Evolutionary conservation across 2,113 vertebrate genomes (phyloP), one percentile per base, ranked within the genome.

Genomic region (Calyptomena viridis): DNA sequence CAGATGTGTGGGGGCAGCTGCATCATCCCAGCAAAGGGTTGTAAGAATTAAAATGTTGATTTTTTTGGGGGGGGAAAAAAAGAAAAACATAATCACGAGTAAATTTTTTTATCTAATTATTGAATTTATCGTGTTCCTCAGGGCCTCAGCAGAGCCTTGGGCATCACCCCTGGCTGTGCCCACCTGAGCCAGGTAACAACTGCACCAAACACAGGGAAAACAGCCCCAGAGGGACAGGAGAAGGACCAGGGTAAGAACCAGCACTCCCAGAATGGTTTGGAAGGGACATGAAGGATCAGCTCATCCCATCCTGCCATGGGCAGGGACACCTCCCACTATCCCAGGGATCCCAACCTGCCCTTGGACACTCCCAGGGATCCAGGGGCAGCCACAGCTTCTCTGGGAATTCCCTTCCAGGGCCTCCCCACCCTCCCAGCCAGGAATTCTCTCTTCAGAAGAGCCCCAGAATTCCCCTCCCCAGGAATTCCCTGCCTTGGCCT

Each of bases 121-220:
- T 17, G 11, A 15, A 39, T 30, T 4, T 21, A 31, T 53, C 22
- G 10, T 12, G 6, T 24, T 25, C 30, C 33, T 28, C 62, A 15
- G 30, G 30, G 23, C 25, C 33, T 79, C 56, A n/a, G 66, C n/a
- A 19, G 1, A 46, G 28, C 81, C 56, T 11, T 6, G 2, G 49
- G 37, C 62, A 33, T 42, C 80, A 39, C 28, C n/a, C 67, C 52
- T 5, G 4, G 20, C 13, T 0, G 2, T 1, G 3, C 7, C 55
- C 58, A 30, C 44, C 53, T 40, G 60, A 58, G 37, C 63, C n/a
- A 23, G 53, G 30, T 31, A 35, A 8, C 5, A 58, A 35, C n/a
- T 28, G 58, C 33, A 5, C 4, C 24, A 89, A 74, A 6, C 16
- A n/a, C 8, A 56, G 10, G 2, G 0, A 40, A 44, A 84, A 25